A percentile compares a stretch with the other conserved stretches of the same genome.
These are phyloP conservation scores for Rhodeus uyekii DNA, from an alignment of 2,797 vertebrate genomes.

Conservation along the genomic window DNA sequence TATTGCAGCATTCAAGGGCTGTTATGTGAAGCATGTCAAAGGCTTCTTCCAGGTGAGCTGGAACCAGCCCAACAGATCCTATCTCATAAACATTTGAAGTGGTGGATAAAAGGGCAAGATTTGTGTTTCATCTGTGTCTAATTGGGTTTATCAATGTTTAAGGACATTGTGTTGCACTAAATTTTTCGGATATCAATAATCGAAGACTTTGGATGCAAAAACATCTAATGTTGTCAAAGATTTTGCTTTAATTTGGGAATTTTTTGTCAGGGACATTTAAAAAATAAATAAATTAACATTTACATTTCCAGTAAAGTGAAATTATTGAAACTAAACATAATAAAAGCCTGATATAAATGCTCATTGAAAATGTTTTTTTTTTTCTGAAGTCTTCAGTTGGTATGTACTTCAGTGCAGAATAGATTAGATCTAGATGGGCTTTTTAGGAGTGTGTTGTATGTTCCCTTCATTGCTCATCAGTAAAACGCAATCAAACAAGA, in stretches of 20 bases:
- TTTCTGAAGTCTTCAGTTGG: neutral
- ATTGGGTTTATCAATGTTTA: neutral
- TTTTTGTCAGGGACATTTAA: too few relatives aligned
- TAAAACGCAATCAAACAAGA: conserved; percentile 30
- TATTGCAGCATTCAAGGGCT: conserved; percentile 58
- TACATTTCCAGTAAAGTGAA: neutral
- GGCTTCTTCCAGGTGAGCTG: conserved; percentile 68
- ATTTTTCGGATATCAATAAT: too few relatives aligned
- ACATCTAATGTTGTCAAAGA: too few relatives aligned
- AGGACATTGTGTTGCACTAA: neutral
- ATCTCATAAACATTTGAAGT: conserved; percentile 50
- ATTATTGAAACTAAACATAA: neutral
- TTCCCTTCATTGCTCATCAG: conserved; percentile 21
- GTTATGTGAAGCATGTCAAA: conserved; percentile 68
- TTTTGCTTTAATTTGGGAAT: too few relatives aligned
- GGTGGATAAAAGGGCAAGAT: neutral
- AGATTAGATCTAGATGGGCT: neutral
- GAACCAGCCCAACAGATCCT: conserved; percentile 66
- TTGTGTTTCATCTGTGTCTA: conserved; percentile 13
- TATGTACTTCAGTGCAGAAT: neutral
- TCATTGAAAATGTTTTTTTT: neutral
- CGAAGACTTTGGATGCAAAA: neutral
- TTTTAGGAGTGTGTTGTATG: neutral
- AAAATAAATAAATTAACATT: too few relatives aligned
- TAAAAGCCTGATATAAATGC: neutral